Evolutionary conservation across 2,888 invertebrate species (phyloP).

Genomic region (Microctonus hyperodae): DNA sequence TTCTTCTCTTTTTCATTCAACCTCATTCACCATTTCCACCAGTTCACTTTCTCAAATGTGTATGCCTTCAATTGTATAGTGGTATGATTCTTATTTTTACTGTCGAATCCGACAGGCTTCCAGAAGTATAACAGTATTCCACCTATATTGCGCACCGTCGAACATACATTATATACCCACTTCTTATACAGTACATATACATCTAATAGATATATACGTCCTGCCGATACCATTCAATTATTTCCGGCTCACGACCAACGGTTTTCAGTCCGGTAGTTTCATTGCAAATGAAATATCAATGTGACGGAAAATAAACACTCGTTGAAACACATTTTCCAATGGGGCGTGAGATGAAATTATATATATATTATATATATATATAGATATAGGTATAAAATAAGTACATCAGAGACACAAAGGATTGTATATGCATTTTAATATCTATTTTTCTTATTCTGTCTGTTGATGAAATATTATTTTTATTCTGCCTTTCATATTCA

Average conservation of each 20-base stretch:
- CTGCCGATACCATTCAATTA: conserved; percentile 52
- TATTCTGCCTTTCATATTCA: conserved; percentile 8
- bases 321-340: conserved; percentile 47
- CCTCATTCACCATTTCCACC: not conserved
- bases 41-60: conserved; percentile 10
- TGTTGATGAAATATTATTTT: not conserved
- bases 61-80: not conserved
- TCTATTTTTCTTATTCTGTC: conserved; percentile 34
- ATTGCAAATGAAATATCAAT: conserved; percentile 52
- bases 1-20: conserved; percentile 11
- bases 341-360: conserved; percentile 51
- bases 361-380: no score
- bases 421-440: conserved; percentile 41
- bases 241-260: conserved; percentile 41
- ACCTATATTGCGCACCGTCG: not conserved
- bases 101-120: not conserved
- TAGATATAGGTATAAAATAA: no score
- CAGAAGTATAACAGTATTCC: not conserved
- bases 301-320: conserved; percentile 55
- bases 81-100: not conserved
- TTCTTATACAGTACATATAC: not conserved
- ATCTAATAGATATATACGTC: not conserved
- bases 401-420: conserved; percentile 42
- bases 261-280: conserved; percentile 27
- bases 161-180: not conserved